These are phyloP conservation scores for Lophius piscatorius DNA, from an alignment of 2,113 vertebrate genomes.

Conservation along the genomic window DNA sequence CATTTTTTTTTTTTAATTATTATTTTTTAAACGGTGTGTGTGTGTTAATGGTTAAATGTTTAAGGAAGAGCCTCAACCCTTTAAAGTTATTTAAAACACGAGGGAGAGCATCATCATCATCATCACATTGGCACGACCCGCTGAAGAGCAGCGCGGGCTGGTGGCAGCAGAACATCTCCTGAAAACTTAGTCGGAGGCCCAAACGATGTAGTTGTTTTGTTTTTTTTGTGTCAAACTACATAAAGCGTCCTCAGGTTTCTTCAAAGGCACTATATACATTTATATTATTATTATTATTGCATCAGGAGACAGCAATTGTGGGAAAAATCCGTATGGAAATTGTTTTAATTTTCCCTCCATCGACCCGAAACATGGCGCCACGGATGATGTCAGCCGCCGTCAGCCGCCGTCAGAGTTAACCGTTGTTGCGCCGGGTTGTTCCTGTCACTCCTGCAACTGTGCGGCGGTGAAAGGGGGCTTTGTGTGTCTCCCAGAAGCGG, in stretches of 20 bases:
- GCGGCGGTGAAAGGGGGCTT: constrained; percentile 68
- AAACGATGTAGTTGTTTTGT: neutral
- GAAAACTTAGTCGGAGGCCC: neutral
- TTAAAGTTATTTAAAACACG: constrained; percentile 48
- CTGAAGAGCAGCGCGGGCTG: constrained; percentile 2
- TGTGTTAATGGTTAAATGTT: constrained; percentile 27
- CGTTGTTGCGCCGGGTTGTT: constrained; percentile 53
- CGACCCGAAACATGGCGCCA: neutral
- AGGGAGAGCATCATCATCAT: constrained; percentile 19
- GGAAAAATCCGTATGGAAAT: too few relatives aligned
- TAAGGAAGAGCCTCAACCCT: constrained; percentile 38
- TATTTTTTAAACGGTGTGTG: too few relatives aligned
- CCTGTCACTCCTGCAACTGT: constrained; percentile 42
- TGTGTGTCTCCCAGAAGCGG: constrained; percentile 56
- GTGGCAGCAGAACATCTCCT: neutral
- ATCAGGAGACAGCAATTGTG: neutral
- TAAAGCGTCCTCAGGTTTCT: too few relatives aligned
- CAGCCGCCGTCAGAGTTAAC: constrained; percentile 66
- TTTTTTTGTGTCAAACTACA: neutral
- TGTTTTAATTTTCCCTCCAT: neutral
- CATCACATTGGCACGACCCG: constrained; percentile 24
- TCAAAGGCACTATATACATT: too few relatives aligned
- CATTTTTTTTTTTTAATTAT: too few relatives aligned
- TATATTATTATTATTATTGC: neutral
- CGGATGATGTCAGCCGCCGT: constrained; percentile 11